These are phyloP conservation scores for Alligator mississippiensis DNA, from an alignment of 2,113 vertebrate species.

Conservation along the genomic window DNA sequence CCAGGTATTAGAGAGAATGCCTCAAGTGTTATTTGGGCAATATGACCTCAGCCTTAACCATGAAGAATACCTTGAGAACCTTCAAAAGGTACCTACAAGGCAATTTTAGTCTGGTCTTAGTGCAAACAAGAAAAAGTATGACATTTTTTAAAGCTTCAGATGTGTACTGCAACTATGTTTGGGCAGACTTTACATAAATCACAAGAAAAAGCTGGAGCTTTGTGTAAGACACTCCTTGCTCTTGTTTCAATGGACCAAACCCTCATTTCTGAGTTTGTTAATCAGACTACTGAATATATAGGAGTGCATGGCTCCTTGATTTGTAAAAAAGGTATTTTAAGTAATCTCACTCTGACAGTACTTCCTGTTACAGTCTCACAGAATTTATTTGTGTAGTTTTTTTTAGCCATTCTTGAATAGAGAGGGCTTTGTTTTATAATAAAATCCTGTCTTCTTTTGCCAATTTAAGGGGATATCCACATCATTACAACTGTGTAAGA, in stretches of 20 bases:
- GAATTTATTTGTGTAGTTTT: background rate
- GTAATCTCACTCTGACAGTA: background rate
- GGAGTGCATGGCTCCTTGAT: background rate
- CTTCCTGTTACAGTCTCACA: background rate
- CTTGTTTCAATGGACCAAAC: background rate
- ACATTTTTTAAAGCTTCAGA: too few relatives aligned
- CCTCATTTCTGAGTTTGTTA: background rate
- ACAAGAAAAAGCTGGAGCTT: too few relatives aligned
- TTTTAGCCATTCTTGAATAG: background rate
- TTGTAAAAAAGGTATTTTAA: background rate
- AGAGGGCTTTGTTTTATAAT: background rate
- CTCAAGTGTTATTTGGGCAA: too few relatives aligned
- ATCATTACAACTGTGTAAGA: accelerated
- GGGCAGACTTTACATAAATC: too few relatives aligned
- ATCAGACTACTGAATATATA: background rate
- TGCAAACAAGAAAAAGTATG: too few relatives aligned
- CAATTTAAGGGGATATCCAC: background rate
- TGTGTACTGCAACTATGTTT: too few relatives aligned
- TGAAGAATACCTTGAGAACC: too few relatives aligned
- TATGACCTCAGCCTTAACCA: too few relatives aligned
- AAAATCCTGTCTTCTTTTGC: background rate
- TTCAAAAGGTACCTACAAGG: too few relatives aligned
- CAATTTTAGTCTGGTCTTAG: too few relatives aligned
- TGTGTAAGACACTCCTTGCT: background rate
- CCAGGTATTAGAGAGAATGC: too few relatives aligned